phyloP scores from a whole-genome alignment of 2,888 invertebrate genomes.

The Nomada goodeniana region DNA sequence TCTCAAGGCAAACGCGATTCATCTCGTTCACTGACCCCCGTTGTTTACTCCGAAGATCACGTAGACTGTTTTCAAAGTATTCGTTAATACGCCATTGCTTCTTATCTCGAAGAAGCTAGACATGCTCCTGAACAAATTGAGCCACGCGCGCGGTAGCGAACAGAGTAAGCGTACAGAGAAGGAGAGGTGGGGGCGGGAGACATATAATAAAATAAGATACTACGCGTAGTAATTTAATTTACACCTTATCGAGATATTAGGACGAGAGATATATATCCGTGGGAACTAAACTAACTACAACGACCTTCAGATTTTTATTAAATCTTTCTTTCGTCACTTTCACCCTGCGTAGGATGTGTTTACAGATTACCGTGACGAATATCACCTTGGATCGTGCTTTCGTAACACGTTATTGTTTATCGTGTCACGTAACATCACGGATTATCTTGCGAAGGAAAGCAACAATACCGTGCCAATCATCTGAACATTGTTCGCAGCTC shows the following conservation, averaged over 20 bases:
- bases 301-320: not conserved
- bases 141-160: not conserved
- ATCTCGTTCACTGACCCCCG: conserved; percentile 34
- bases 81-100: conserved; percentile 21
- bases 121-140: conserved; percentile 4
- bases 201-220: not conserved
- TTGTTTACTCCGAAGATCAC: conserved; percentile 40
- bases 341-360: not conserved
- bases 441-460: conserved; percentile 17
- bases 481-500: conserved; percentile 43
- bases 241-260: not conserved
- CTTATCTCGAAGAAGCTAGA: conserved; percentile 26
- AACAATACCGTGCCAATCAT: conserved; percentile 41
- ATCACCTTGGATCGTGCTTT: not conserved
- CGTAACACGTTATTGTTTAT: conserved; percentile 22
- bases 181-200: not conserved
- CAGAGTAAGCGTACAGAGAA: not conserved
- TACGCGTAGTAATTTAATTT: not conserved
- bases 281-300: not conserved
- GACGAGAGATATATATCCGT: not conserved
- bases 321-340: conserved; percentile 2
- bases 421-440: not conserved
- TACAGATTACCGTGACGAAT: not conserved
- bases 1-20: conserved; percentile 33
- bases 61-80: conserved; percentile 25